Evolutionary conservation across 1,140 invertebrate genomes (phyloP).

Genomic region (Plutomurus gul): DNA sequence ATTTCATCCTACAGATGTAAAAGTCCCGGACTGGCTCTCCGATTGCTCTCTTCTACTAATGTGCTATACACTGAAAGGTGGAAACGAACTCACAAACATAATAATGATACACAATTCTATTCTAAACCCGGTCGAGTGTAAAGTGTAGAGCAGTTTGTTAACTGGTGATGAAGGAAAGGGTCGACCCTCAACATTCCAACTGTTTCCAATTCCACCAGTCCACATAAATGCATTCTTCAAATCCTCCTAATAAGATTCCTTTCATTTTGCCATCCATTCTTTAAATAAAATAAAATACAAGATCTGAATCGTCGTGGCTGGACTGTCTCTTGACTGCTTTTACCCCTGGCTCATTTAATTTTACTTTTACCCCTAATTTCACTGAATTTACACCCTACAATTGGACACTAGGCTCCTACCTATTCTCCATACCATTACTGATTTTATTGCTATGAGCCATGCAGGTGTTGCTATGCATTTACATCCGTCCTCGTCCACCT

Average conservation of each 20-base stretch:
- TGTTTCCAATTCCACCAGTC: background rate
- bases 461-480: constrained; percentile 3
- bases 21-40: no score
- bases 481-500: background rate
- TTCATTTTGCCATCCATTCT: no score
- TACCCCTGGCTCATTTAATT: background rate
- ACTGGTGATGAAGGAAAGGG: background rate
- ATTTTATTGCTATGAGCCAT: constrained; percentile 37
- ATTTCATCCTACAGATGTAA: background rate
- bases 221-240: no score
- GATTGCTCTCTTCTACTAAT: background rate
- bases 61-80: background rate
- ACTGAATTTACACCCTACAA: background rate
- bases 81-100: background rate
- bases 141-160: background rate
- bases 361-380: background rate
- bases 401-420: background rate
- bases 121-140: no score
- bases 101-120: background rate
- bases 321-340: no score
- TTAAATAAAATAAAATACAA: no score
- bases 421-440: constrained; percentile 4
- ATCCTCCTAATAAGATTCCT: no score
- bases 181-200: no score
- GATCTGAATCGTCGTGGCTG: no score